These are phyloP conservation scores for Automeris io DNA, from an alignment of 2,888 invertebrate genomes.

Conservation along the genomic window DNA sequence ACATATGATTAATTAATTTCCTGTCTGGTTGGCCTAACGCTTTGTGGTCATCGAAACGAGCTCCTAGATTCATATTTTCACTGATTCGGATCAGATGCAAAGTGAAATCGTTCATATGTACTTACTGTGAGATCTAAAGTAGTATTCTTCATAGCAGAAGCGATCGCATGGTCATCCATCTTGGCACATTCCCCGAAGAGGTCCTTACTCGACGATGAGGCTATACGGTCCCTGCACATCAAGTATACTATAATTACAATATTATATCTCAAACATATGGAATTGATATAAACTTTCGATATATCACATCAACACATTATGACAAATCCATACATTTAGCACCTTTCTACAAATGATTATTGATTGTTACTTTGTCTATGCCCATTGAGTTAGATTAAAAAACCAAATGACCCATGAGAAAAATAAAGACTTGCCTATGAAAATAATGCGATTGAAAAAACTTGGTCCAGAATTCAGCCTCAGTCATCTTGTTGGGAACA, in stretches of 20 bases:
- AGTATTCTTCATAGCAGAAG: conserved; percentile 87
- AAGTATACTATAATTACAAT: no score
- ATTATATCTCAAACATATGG: no score
- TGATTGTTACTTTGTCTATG: no score
- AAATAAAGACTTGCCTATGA: conserved; percentile 87
- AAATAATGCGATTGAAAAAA: conserved; percentile 99
- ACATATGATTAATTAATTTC: no score
- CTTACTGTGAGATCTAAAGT: conserved; percentile 73
- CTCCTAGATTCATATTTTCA: not conserved
- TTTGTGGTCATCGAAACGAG: no score
- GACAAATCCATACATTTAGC: no score
- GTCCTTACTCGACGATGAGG: conserved; percentile 91
- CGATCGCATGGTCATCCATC: conserved; percentile 93
- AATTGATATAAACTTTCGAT: no score
- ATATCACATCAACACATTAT: no score
- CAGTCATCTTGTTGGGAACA: conserved; percentile 96
- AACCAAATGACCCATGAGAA: no score
- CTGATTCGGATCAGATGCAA: not conserved
- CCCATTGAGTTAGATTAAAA: no score
- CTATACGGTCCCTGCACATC: conserved; percentile 86
- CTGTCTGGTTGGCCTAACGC: no score
- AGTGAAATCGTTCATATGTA: conserved; percentile 1
- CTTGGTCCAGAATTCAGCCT: conserved; percentile 99
- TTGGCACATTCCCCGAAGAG: conserved; percentile 98
- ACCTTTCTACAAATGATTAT: no score